A percentile compares a stretch with the other conserved stretches of the same genome.
Evolutionary conservation across 2,888 invertebrate genomes (phyloP).

Genomic region (Lasioglossum marginatum): DNA sequence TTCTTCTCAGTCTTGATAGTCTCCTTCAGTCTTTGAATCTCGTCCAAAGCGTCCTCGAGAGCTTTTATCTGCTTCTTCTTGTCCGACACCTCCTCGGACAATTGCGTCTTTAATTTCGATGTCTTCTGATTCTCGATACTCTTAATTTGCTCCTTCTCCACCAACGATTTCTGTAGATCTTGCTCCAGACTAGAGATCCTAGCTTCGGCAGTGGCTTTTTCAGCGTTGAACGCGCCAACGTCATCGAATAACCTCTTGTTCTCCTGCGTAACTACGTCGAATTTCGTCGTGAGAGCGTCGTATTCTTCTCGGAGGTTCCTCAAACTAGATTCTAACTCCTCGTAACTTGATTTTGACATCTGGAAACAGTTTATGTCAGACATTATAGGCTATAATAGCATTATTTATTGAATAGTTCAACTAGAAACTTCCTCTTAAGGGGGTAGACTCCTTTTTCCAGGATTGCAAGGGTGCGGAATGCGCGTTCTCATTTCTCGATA

Average conservation of each 20-base stretch:
- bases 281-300: constrained; percentile 65
- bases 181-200: constrained; percentile 75
- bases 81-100: constrained; percentile 74
- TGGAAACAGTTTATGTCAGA: constrained; percentile 17
- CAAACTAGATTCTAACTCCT: constrained; percentile 66
- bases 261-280: constrained; percentile 72
- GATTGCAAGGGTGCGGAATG: too few species aligned
- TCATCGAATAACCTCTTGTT: constrained; percentile 73
- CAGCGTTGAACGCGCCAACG: constrained; percentile 73
- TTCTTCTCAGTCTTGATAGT: constrained; percentile 70
- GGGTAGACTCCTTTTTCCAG: too few species aligned
- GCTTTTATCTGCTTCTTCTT: constrained; percentile 73
- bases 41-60: constrained; percentile 74
- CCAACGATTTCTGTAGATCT: constrained; percentile 68
- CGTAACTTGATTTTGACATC: constrained; percentile 66
- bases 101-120: constrained; percentile 66
- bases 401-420: too few species aligned
- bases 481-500: too few species aligned
- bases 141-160: constrained; percentile 68
- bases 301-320: constrained; percentile 65
- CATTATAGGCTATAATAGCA: not conserved
- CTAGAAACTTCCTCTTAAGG: too few species aligned
- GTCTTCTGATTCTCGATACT: constrained; percentile 70
- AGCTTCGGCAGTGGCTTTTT: constrained; percentile 73
- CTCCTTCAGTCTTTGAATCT: constrained; percentile 79